Evolutionary conservation across 2,888 invertebrate genomes (phyloP).

Genomic region (Cetonia aurata): DNA sequence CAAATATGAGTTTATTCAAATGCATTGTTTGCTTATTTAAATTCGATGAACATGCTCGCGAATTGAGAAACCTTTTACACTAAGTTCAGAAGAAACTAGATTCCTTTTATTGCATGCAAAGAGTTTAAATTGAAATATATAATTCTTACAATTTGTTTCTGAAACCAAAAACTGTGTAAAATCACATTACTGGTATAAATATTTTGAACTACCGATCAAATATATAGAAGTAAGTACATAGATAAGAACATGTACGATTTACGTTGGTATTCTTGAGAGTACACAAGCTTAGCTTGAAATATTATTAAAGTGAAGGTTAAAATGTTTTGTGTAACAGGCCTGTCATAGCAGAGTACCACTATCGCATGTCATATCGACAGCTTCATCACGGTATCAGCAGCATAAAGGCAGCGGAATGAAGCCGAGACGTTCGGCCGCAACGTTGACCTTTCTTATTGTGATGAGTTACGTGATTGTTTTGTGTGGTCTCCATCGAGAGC

Average conservation of each 20-base stretch:
- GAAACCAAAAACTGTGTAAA: too few relatives aligned
- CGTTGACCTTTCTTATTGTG: constrained; percentile 40
- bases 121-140: too few relatives aligned
- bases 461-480: constrained; percentile 43
- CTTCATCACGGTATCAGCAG: constrained; percentile 57
- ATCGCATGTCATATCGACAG: constrained; percentile 62
- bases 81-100: too few relatives aligned
- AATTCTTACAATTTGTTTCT: too few relatives aligned
- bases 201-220: too few relatives aligned
- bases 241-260: too few relatives aligned
- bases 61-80: too few relatives aligned
- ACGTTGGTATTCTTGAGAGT: background rate
- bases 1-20: background rate
- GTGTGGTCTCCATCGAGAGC: constrained; percentile 44
- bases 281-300: constrained; percentile 30
- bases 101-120: too few relatives aligned
- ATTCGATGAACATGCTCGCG: too few relatives aligned
- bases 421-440: constrained; percentile 24
- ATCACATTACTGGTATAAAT: too few relatives aligned
- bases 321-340: constrained; percentile 48
- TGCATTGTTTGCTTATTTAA: background rate
- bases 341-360: constrained; percentile 59
- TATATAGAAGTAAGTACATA: too few relatives aligned
- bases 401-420: constrained; percentile 32
- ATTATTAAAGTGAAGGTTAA: constrained; percentile 41